Evolutionary conservation across 2,888 invertebrate species (phyloP).

Genomic region (Pherbina coryleti): DNA sequence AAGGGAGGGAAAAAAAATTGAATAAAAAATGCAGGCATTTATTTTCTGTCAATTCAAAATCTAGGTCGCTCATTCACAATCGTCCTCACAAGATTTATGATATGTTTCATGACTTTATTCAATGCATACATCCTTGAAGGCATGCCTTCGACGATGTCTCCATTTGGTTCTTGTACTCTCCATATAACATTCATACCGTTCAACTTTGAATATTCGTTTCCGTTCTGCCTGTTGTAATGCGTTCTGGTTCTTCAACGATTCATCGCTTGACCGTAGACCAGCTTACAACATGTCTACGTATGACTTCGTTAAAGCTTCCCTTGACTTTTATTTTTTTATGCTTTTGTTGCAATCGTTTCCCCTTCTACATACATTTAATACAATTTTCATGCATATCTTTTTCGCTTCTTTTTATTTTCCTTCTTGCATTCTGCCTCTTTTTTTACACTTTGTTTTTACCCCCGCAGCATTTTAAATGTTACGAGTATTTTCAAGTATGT

Average conservation of each 20-base stretch:
- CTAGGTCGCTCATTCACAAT: neutral
- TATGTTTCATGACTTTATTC: neutral
- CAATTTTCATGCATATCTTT: constrained; percentile 12
- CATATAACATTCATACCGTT: neutral
- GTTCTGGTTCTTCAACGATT: neutral
- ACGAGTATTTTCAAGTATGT: constrained; percentile 29
- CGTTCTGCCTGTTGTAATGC: neutral
- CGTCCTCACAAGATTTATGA: neutral
- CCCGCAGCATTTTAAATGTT: constrained; percentile 16
- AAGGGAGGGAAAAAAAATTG: neutral
- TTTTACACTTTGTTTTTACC: neutral
- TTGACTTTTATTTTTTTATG: no score
- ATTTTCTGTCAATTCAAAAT: no score
- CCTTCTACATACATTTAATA: neutral
- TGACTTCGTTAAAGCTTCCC: no score
- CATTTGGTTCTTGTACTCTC: neutral
- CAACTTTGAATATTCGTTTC: neutral
- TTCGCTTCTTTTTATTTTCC: neutral
- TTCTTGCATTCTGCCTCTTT: neutral
- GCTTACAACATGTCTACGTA: no score
- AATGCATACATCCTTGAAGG: no score
- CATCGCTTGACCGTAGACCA: no score
- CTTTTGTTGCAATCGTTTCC: no score
- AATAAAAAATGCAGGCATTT: no score
- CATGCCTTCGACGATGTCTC: neutral